phyloP scores from a whole-genome alignment of 2,113 vertebrate genomes.

The Thalassarche chlororhynchos region DNA sequence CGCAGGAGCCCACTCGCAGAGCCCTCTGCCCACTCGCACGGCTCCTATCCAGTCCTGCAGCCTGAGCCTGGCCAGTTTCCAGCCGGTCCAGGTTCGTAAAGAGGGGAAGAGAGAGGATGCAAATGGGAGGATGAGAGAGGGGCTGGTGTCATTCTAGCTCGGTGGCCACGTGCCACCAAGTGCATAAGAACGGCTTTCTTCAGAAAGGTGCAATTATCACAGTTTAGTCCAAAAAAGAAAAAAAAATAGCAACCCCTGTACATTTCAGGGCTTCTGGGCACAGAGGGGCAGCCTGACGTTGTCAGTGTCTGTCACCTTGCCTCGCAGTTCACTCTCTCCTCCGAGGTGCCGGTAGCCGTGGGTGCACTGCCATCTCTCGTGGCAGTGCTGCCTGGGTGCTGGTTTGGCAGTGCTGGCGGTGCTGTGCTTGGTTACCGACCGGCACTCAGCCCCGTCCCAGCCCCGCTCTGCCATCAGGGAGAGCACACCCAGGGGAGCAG shows the following conservation, averaged over 20 bases:
- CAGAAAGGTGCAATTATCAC: background rate
- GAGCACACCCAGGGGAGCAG: background rate
- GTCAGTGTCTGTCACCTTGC: background rate
- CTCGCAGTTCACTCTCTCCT: background rate
- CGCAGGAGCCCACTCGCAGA: background rate
- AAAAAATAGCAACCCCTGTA: background rate
- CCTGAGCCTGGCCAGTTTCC: background rate
- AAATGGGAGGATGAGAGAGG: background rate
- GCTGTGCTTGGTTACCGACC: background rate
- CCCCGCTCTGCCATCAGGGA: background rate
- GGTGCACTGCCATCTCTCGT: accelerated
- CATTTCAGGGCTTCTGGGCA: background rate
- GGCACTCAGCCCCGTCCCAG: background rate
- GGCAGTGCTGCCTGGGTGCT: background rate
- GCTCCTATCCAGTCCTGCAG: background rate
- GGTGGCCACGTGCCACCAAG: background rate
- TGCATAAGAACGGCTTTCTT: background rate
- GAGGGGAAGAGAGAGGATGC: background rate
- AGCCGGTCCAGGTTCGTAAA: background rate
- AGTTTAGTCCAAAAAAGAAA: background rate
- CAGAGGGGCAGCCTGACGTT: background rate
- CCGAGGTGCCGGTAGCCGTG: background rate
- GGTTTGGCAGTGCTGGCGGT: background rate
- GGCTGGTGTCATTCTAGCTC: background rate
- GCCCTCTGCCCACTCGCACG: background rate